Base-by-base conservation (phyloP, 2,113 vertebrate species). In the Recurvirostra avosetta region DNA sequence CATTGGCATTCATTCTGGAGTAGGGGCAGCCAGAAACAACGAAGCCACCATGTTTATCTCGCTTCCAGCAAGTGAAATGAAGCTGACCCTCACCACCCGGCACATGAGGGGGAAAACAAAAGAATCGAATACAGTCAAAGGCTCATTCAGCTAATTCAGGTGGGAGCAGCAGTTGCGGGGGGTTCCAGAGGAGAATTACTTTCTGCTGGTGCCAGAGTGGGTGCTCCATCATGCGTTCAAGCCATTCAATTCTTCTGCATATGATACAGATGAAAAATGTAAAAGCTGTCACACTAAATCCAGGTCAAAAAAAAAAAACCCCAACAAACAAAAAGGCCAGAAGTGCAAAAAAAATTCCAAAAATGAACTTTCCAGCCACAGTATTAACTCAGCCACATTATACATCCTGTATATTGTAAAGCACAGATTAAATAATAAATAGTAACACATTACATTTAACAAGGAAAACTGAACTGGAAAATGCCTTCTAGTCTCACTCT, bases 401-500 rank as follows among this genome's bases (percentile, higher is more conserved):
- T 11, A 72, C 8, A 52, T n/a, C 49, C 87, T 49, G 38, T 30
- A 22, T 21, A 50, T 30, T 50, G 52, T 68, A 91, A 77, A 80
- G 55, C 32, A 71, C 0, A 86, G 75, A 71, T 68, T 72, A 92
- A 96, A 85, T 36, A 87, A 76, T 15, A 62, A 88, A 83, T 41
- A 73, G 73, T 65, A 65, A 45, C 49, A 49, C 26, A 22, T 29
- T 82, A 56, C 23, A 40, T 59, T 94, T 79, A 86, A 85, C 62
- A 73, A 70, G 62, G 49, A 83, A 88, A 94, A 75, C 25, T 34
- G 29, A 88, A 38, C 58, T 93, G 94, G 74, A 92, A 94, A 94
- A 94, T 82, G 66, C 70, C 85, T 85, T 45, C 90, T 78, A n/a
- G 52, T 85, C 66, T 56, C 73, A 68, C 29, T 16, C n/a, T 11